phyloP scores from a whole-genome alignment of 2,113 vertebrate genomes.

The Leuciscus idus region DNA sequence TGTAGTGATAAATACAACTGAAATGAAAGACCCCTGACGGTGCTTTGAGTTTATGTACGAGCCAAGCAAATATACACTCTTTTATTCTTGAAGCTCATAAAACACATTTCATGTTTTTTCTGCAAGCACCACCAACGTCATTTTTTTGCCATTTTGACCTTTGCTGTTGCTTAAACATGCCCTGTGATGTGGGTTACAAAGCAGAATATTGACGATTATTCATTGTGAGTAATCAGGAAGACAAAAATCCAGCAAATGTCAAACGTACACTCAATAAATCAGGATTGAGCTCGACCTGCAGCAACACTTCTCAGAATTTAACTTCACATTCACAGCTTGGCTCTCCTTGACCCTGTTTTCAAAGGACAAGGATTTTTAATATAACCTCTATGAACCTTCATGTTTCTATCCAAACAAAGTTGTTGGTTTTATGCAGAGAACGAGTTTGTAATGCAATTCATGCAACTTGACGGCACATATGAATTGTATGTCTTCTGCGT shows the following conservation, averaged over 20 bases:
- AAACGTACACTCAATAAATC: background rate
- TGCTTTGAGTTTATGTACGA: slow-evolving; percentile 18
- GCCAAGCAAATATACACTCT: slow-evolving; percentile 9
- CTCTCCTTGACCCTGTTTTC: slow-evolving; percentile 29
- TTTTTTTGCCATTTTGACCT: background rate
- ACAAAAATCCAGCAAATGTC: slow-evolving; percentile 13
- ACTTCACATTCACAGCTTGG: background rate
- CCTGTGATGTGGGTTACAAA: slow-evolving; percentile 18
- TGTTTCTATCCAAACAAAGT: background rate
- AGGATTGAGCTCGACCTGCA: background rate
- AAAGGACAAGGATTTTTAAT: background rate
- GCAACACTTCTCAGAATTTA: slow-evolving; percentile 30
- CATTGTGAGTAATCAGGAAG: background rate
- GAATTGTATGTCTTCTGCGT: background rate
- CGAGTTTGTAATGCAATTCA: background rate
- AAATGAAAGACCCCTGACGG: slow-evolving; percentile 5
- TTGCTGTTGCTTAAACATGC: background rate
- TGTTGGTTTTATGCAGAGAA: background rate
- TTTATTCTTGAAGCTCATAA: slow-evolving; percentile 16
- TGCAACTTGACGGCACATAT: background rate
- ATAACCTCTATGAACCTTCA: background rate
- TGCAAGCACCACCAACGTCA: background rate
- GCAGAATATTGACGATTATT: background rate
- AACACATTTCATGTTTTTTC: slow-evolving; percentile 20
- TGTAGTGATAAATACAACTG: background rate